Percentiles rank a stretch among this genome's conserved stretches.
Evolutionary conservation across 2,113 vertebrate genomes (phyloP).

Genomic region (Condylura cristata): DNA sequence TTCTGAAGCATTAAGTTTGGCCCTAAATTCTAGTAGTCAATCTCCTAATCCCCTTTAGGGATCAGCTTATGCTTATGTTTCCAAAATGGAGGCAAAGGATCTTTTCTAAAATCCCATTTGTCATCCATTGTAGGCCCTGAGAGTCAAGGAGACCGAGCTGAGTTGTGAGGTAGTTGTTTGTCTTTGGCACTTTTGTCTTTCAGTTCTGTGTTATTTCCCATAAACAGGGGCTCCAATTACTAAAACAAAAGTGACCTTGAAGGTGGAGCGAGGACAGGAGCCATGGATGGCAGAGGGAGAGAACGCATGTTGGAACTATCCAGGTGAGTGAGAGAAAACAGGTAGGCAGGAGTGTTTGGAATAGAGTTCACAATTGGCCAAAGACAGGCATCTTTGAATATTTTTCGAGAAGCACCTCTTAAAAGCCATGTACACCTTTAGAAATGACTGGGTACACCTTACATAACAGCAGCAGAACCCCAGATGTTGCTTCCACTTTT

Average conservation of each 20-base stretch:
- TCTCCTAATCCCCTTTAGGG: background rate
- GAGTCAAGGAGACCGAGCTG: background rate
- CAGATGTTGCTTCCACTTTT: background rate
- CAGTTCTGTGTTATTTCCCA: conserved; percentile 47
- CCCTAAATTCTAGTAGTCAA: background rate
- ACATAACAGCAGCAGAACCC: background rate
- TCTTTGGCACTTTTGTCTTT: background rate
- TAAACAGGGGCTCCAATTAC: background rate
- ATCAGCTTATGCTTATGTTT: background rate
- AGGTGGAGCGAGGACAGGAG: conserved; percentile 1
- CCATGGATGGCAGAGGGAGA: background rate
- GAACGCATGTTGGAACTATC: background rate
- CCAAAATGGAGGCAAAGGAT: background rate
- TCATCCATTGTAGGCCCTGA: background rate
- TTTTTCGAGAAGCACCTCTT: conserved; percentile 13
- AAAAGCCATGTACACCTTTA: background rate
- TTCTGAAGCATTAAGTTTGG: conserved; percentile 22
- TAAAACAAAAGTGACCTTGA: conserved; percentile 42
- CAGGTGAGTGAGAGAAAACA: conserved; percentile 50
- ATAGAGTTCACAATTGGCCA: background rate
- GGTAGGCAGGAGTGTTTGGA: background rate
- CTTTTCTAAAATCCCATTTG: background rate
- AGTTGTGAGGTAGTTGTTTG: background rate
- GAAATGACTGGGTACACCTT: background rate
- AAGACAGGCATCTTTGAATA: background rate